Base-by-base conservation (phyloP, 30 jellyfish, hydroid and myxozoan genomes). In the Hydractinia symbiolongicarpus region DNA sequence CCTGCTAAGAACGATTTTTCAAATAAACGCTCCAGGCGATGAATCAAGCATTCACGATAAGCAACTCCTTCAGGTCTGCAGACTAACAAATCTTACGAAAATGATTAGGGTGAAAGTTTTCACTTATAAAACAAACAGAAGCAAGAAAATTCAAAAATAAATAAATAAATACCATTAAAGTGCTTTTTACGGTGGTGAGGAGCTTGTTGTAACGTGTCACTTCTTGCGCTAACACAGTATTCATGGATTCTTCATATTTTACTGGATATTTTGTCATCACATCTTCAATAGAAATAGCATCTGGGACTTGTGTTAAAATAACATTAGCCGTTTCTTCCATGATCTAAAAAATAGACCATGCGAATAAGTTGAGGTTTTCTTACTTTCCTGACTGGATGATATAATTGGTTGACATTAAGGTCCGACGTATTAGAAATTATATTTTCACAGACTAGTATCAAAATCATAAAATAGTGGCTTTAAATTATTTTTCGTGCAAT, bases 171-270 rank as follows among this genome's bases (percentile, higher is more conserved):
- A 77, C 85, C 85, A 30, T 55, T 40, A 90, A 78, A 1, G 93
- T 79, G 50, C 76, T 77, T 53, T 84, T 85, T 75, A 90, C 84
- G 52, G 93, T 82, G 52, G 82, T 44, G 70, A 90, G 91, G 17
- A 90, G 74, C 67, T 85, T 90, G 84, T 90, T 90, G 76, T 90
- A 90, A 11, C 97, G 93, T 11, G 78, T 82, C 53, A 90, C 95
- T 66, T 90, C 97, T 57, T 90, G 97, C 14, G 84, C 93, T 58
- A 90, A 78, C 8, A 90, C 97, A 6, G 97, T 90, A 84, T 90
- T 90, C 97, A 90, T 90, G 17, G 97, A 90, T 49, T 90, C 97
- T 67, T 90, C 97, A 82, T 90, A 90, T 64, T 70, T 90, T 30
- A 90, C 97, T 8, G 97, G 97, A 61, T 90, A 90, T 62, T 90